A percentile compares a stretch with the other conserved stretches of the same genome.
phyloP scores from a whole-genome alignment of 2,797 vertebrate species.

The Coreius guichenoti region DNA sequence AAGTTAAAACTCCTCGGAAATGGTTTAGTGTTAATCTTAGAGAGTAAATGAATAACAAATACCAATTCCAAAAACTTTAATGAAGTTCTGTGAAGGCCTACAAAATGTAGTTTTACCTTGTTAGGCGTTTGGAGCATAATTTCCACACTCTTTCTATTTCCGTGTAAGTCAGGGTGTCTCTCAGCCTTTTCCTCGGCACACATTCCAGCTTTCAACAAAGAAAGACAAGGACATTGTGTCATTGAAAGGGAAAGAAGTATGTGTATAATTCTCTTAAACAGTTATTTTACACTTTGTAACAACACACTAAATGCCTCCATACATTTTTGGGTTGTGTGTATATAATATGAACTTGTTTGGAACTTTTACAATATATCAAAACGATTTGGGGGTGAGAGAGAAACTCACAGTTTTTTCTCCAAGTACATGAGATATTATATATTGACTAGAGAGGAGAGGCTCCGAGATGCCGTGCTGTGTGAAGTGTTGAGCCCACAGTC shows the following conservation, averaged over 20 bases:
- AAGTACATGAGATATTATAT: constrained; percentile 92
- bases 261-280: constrained; percentile 38
- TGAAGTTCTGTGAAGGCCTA: constrained; percentile 6
- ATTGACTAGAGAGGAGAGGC: constrained; percentile 84
- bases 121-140: constrained; percentile 82
- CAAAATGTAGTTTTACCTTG: constrained; percentile 76
- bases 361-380: constrained; percentile 23
- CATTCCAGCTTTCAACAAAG: constrained; percentile 80
- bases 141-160: constrained; percentile 80
- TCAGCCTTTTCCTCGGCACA: constrained; percentile 71
- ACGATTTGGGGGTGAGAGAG: not conserved
- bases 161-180: constrained; percentile 72
- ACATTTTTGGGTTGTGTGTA: not conserved
- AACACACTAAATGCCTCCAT: not conserved
- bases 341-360: not conserved
- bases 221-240: not conserved
- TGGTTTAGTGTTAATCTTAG: constrained; percentile 8
- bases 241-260: constrained; percentile 49
- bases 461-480: constrained; percentile 82
- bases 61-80: not conserved
- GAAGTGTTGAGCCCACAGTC: constrained; percentile 83
- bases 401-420: constrained; percentile 91
- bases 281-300: not conserved
- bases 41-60: not conserved
- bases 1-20: not conserved